Conservation (phyloP, 1,140 invertebrate species). For the Calephelis virginiensis region DNA sequence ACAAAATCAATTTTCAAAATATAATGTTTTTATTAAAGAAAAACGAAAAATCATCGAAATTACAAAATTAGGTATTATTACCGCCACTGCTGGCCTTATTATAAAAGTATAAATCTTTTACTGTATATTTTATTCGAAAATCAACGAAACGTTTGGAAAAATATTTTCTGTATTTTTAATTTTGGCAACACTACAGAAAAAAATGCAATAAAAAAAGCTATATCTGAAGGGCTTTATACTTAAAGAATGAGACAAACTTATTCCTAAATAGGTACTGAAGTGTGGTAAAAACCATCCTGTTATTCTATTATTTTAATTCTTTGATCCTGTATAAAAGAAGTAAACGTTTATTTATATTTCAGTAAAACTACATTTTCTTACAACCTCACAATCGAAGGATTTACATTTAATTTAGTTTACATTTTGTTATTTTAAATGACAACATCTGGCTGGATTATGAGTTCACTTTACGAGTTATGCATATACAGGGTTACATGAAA, state of each 20-base stretch:
- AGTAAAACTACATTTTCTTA: slow-evolving; percentile 1
- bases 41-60: slow-evolving; percentile 2
- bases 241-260: not conserved
- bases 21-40: not conserved
- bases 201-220: not conserved
- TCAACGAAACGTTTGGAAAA: slow-evolving; percentile 1
- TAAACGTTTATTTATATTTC: slow-evolving; percentile 3
- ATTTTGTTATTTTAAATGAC: no score
- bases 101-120: not conserved
- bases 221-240: not conserved
- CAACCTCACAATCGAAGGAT: not conserved
- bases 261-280: slow-evolving; percentile 13
- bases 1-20: not conserved
- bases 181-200: not conserved
- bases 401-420: no score
- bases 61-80: slow-evolving; percentile 1
- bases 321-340: not conserved
- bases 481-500: no score
- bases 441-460: no score
- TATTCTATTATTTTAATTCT: not conserved
- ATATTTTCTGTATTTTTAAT: not conserved
- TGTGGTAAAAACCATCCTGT: not conserved
- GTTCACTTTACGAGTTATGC: no score
- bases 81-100: not conserved
- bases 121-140: slow-evolving; percentile 12